These are phyloP conservation scores for Lepidurus packardi DNA, from an alignment of 1,140 invertebrate genomes.

Conservation along the genomic window DNA sequence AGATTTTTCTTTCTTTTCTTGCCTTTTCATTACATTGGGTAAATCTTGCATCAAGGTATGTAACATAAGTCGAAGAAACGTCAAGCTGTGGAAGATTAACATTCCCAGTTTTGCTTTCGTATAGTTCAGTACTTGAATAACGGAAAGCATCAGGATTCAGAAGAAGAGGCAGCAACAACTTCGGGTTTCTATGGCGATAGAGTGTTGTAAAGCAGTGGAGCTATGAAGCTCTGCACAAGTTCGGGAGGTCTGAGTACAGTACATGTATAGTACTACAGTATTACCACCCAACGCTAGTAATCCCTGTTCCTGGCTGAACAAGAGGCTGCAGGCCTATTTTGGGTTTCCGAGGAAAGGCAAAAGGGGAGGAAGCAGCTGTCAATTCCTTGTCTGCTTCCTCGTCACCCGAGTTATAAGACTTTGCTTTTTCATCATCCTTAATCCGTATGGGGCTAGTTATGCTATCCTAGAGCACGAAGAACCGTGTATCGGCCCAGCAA, in stretches of 20 bases:
- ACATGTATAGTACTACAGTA: not conserved
- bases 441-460: not conserved
- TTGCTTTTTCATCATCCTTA: not conserved
- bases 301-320: not conserved
- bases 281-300: not conserved
- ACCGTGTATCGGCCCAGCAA: not conserved
- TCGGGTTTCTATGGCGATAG: conserved; percentile 18
- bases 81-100: not conserved
- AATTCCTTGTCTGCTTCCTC: not conserved
- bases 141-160: not conserved
- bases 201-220: not conserved
- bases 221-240: not conserved
- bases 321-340: not conserved
- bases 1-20: not conserved
- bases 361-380: conserved; percentile 3
- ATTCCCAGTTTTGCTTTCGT: not conserved
- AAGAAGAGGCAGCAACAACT: not conserved
- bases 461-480: not conserved
- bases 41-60: not conserved
- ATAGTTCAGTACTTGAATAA: not conserved
- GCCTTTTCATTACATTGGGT: not conserved
- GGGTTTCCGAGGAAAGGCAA: not conserved
- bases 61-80: not conserved
- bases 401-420: not conserved
- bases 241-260: not conserved